Percentiles rank a stretch among this genome's conserved stretches.
These are phyloP conservation scores for Remorina albescens DNA, from an alignment of 2,797 vertebrate genomes.

Conservation along the genomic window DNA sequence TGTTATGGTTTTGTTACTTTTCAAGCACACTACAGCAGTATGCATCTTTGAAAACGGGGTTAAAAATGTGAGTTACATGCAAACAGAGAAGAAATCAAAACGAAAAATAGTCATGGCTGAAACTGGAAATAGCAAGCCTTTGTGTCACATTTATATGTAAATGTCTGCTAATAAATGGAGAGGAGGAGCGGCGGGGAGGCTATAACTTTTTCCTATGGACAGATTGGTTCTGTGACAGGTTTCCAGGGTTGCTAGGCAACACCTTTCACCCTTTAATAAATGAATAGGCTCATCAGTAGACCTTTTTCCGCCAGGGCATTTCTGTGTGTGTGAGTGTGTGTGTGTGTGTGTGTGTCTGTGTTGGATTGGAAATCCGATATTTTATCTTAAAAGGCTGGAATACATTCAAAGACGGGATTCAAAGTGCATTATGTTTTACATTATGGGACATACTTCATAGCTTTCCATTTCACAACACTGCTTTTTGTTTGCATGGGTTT, in stretches of 20 bases:
- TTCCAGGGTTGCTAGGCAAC: conserved; percentile 76
- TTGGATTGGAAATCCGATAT: conserved; percentile 23
- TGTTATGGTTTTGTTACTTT: conserved; percentile 74
- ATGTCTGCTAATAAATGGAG: conserved; percentile 38
- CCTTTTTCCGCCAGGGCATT: conserved; percentile 50
- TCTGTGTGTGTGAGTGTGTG: conserved; percentile 24
- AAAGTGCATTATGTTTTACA: conserved; percentile 45
- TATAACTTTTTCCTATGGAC: conserved; percentile 48
- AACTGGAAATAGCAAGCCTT: conserved; percentile 71
- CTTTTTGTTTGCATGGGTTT: no score
- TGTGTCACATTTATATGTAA: conserved; percentile 62
- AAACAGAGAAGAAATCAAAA: conserved; percentile 55
- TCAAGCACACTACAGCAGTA: conserved; percentile 64
- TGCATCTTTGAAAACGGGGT: conserved; percentile 58
- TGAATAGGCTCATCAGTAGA: conserved; percentile 71
- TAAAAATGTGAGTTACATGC: conserved; percentile 61
- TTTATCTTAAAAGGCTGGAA: conserved; percentile 44
- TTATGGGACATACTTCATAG: conserved; percentile 33
- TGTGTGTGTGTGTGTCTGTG: conserved; percentile 39
- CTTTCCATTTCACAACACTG: conserved; percentile 44
- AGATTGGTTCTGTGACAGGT: conserved; percentile 56
- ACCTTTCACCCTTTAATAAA: conserved; percentile 74
- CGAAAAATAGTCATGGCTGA: conserved; percentile 12
- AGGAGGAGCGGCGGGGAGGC: conserved; percentile 17
- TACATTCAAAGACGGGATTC: conserved; percentile 25